Base-by-base conservation (phyloP, 1,140 invertebrate species). In the Pseudomyrmex cubaensis region DNA sequence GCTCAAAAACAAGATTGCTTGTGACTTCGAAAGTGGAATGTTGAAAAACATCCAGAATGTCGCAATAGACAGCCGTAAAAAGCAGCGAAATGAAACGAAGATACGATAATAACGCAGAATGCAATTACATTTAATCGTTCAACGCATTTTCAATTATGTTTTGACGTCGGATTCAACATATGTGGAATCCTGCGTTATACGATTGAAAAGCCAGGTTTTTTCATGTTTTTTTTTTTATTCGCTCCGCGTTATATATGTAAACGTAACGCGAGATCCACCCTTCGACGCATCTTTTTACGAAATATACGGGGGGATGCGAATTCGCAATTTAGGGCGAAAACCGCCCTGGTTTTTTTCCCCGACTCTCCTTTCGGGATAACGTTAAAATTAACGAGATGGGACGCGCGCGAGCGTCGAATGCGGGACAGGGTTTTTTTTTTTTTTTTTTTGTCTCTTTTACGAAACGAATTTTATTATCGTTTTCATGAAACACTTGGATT, bases 401-500 rank as follows among this genome's bases (percentile, higher is more conserved):
- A 85, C 61, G 64, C 25, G 20, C 44, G 35, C 44, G 15, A 84
- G 3, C 62, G 3, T 52, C 22, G 52, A 83, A 86, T 85, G 70
- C 77, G 25, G 84, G 59, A 77, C 48, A 50, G 25, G 35, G 17
- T 13, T 35, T 35, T 35, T 35, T 4, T 35, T 35, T 7, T 4
- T 35, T 35, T 35, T 35, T 35, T 35, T 15, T 77, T 56, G 48
- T 13, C 64, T 50, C 17, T 25, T 25, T 25, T 8, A 67, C 12
- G 20, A 20, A 20, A 50, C 50, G 1, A 25, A 35, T 35, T 52
- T 15, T 20, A 13, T 66, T 69, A n/a, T 22, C 35, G 35, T 35
- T 35, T 35, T 35, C 5, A 35, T 35, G 0, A 5, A 35, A 35
- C 35, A 35, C 4, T 12, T 8, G 20, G 50, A 12, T 12, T 13